Conservation (phyloP, 1,140 invertebrate genomes). For the Notospermus geniculatus region DNA sequence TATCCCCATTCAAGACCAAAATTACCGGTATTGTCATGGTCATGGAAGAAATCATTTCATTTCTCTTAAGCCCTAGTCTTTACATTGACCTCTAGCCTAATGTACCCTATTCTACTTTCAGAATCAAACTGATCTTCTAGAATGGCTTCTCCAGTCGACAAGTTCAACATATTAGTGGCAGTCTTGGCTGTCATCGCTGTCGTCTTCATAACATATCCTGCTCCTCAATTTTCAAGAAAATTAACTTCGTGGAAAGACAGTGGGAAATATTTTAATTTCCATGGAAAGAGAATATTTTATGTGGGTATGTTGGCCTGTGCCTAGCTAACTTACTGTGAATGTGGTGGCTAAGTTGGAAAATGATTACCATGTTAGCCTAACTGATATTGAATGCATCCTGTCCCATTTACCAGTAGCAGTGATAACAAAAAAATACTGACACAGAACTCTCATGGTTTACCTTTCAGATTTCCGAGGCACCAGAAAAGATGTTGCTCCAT, state of each 20-base stretch:
- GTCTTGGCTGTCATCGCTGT: slow-evolving; percentile 24
- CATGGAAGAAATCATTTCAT: too few relatives aligned
- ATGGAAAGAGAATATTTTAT: slow-evolving; percentile 37
- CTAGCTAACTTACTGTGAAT: not conserved
- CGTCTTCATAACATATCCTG: slow-evolving; percentile 30
- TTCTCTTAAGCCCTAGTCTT: too few relatives aligned
- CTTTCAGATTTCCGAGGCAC: too few relatives aligned
- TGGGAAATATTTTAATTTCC: slow-evolving; percentile 22
- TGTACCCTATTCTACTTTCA: too few relatives aligned
- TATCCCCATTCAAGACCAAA: too few relatives aligned
- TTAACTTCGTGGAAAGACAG: slow-evolving; percentile 32
- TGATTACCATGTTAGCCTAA: not conserved
- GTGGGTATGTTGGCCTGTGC: slow-evolving; percentile 24
- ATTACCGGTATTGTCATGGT: too few relatives aligned
- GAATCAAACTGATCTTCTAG: too few relatives aligned
- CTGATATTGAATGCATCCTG: not conserved
- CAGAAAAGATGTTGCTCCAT: slow-evolving; percentile 21
- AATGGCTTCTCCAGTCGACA: slow-evolving; percentile 14
- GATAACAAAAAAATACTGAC: slow-evolving; percentile 18
- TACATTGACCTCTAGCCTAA: too few relatives aligned
- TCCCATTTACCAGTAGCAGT: slow-evolving; percentile 19
- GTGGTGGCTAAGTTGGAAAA: not conserved
- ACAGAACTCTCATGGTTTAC: not conserved
- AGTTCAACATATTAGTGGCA: slow-evolving; percentile 24
- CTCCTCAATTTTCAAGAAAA: slow-evolving; percentile 30